Evolutionary conservation across 2,797 vertebrate genomes (phyloP).

Genomic region (Dendrocincla fuliginosa): DNA sequence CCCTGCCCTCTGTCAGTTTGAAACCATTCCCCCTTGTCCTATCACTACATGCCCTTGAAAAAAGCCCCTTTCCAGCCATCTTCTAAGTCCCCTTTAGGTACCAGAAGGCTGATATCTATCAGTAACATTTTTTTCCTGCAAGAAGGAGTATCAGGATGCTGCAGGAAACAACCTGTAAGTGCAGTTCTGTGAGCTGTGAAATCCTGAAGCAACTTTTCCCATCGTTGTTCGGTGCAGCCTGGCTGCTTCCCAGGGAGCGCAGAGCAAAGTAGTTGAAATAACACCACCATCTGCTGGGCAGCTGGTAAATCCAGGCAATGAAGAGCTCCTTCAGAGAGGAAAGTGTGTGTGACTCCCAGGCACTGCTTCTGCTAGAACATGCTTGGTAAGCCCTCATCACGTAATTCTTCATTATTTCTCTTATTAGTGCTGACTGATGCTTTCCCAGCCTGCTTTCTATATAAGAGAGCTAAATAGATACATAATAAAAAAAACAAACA

Average conservation of each 20-base stretch:
- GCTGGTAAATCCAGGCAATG: background rate
- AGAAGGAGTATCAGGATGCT: background rate
- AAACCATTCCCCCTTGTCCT: background rate
- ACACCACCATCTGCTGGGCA: slow-evolving; percentile 81
- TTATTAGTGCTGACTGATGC: background rate
- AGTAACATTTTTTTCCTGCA: background rate
- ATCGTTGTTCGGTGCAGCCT: background rate
- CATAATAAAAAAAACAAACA: background rate
- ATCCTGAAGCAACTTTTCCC: background rate
- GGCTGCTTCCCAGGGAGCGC: background rate
- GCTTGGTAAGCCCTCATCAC: background rate
- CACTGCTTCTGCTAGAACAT: background rate
- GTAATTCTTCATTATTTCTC: background rate
- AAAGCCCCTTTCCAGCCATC: background rate
- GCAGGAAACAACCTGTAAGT: background rate
- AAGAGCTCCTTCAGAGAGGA: rapidly evolving
- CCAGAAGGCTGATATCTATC: background rate
- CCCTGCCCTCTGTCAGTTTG: background rate
- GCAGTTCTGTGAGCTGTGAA: background rate
- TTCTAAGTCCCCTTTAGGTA: background rate
- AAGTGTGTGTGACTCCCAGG: background rate
- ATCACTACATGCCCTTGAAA: background rate
- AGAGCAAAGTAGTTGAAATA: slow-evolving; percentile 69
- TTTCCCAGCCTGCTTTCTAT: background rate
- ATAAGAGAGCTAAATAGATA: background rate